A percentile compares a stretch with the other conserved stretches of the same genome.
Evolutionary conservation across 2,888 invertebrate genomes (phyloP).

Genomic region (Dynastes grantii): DNA sequence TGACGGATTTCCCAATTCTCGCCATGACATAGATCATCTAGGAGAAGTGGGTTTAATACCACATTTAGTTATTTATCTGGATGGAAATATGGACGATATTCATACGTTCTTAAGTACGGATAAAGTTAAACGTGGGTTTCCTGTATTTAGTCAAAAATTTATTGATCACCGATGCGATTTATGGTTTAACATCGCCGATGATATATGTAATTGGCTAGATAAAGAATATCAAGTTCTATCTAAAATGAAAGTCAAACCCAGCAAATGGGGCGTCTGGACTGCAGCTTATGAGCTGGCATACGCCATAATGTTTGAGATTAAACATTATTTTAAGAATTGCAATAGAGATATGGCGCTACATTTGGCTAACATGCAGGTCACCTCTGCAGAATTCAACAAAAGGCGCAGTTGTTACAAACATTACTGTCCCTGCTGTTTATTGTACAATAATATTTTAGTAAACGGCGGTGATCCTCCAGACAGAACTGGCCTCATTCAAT

Average conservation of each 20-base stretch:
- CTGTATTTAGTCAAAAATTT: constrained; percentile 61
- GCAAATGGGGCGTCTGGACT: constrained; percentile 74
- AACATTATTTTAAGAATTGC: constrained; percentile 72
- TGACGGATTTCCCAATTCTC: constrained; percentile 76
- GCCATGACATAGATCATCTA: constrained; percentile 72
- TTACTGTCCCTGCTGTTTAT: constrained; percentile 77
- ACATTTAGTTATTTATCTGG: constrained; percentile 74
- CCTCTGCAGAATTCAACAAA: constrained; percentile 73
- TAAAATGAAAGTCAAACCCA: constrained; percentile 71
- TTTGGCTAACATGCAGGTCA: constrained; percentile 73
- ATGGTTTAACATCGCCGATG: constrained; percentile 68
- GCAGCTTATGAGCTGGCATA: constrained; percentile 68
- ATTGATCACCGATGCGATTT: constrained; percentile 70
- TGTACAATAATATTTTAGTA: constrained; percentile 62
- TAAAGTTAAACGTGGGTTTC: constrained; percentile 62
- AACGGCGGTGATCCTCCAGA: constrained; percentile 72
- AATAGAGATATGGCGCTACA: constrained; percentile 71
- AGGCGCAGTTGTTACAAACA: constrained; percentile 70
- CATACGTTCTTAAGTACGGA: constrained; percentile 69
- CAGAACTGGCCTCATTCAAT: constrained; percentile 75
- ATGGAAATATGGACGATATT: constrained; percentile 67
- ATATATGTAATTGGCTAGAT: constrained; percentile 72
- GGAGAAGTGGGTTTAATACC: constrained; percentile 74
- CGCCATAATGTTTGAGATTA: constrained; percentile 69
- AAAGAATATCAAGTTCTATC: constrained; percentile 74